A percentile compares a stretch with the other conserved stretches of the same genome.
These are phyloP conservation scores for Brenthis daphne DNA, from an alignment of 2,888 invertebrate species.

Conservation along the genomic window DNA sequence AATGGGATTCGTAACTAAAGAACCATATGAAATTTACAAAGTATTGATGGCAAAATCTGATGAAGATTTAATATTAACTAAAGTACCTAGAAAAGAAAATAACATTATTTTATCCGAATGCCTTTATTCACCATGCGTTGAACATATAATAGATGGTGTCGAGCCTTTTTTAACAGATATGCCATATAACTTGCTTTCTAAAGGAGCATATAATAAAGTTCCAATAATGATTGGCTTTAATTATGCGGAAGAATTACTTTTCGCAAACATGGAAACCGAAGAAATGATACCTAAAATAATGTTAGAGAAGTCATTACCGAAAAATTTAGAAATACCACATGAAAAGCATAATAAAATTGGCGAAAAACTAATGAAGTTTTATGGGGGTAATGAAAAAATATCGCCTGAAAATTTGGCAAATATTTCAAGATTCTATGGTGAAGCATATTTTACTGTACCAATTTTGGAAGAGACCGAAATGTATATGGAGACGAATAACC, in stretches of 20 bases:
- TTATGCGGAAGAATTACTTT: conserved; percentile 60
- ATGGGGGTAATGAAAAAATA: too few relatives aligned
- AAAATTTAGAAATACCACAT: conserved; percentile 25
- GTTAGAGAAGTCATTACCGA: conserved; percentile 60
- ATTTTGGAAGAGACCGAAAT: conserved; percentile 46
- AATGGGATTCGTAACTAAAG: conserved; percentile 55
- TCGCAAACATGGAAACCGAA: conserved; percentile 57
- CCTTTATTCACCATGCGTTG: conserved; percentile 62
- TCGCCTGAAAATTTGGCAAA: too few relatives aligned
- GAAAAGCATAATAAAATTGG: too few relatives aligned
- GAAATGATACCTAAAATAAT: conserved; percentile 52
- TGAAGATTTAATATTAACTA: conserved; percentile 57
- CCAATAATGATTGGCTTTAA: conserved; percentile 65
- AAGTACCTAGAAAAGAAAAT: conserved; percentile 58
- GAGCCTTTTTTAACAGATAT: conserved; percentile 63
- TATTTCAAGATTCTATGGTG: too few relatives aligned
- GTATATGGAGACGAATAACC: conserved; percentile 49
- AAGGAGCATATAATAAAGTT: conserved; percentile 61
- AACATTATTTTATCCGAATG: conserved; percentile 57
- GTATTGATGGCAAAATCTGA: conserved; percentile 58
- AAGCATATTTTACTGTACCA: too few relatives aligned
- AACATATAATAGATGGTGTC: conserved; percentile 57
- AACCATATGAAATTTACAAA: conserved; percentile 59
- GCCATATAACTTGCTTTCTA: conserved; percentile 54
- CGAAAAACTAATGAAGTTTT: too few relatives aligned